A percentile compares a stretch with the other conserved stretches of the same genome.
Evolutionary conservation across 2,797 vertebrate genomes (phyloP).

Genomic region (Selene dorsalis): DNA sequence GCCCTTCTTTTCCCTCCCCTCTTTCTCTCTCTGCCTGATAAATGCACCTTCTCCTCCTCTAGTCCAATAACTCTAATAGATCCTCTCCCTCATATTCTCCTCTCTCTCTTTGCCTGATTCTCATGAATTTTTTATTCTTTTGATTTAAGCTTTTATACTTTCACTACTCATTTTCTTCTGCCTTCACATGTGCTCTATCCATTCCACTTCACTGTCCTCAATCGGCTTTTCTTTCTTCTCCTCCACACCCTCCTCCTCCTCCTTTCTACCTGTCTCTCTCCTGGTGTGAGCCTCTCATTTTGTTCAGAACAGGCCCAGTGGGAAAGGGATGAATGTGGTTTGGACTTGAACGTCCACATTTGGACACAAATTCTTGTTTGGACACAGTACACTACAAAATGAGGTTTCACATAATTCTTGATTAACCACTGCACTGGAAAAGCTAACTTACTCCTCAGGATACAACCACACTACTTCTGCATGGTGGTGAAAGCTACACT

Average conservation of each 20-base stretch:
- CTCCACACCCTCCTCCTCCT: not conserved
- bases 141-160: slow-evolving; percentile 69
- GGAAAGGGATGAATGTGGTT: slow-evolving; percentile 26
- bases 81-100: slow-evolving; percentile 11
- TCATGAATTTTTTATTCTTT: slow-evolving; percentile 70
- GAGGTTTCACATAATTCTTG: slow-evolving; percentile 21
- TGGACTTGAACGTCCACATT: slow-evolving; percentile 34
- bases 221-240: slow-evolving; percentile 41
- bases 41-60: slow-evolving; percentile 42
- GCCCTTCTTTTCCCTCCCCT: slow-evolving; percentile 15
- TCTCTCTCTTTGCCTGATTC: slow-evolving; percentile 36
- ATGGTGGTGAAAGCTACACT: slow-evolving; percentile 32
- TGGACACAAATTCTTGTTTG: slow-evolving; percentile 19
- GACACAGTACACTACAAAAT: slow-evolving; percentile 21
- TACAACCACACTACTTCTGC: slow-evolving; percentile 23
- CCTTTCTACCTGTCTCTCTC: slow-evolving; percentile 37
- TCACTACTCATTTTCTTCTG: slow-evolving; percentile 49
- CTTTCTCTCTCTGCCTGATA: slow-evolving; percentile 32
- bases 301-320: slow-evolving; percentile 26
- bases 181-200: slow-evolving; percentile 43
- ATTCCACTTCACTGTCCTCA: slow-evolving; percentile 60
- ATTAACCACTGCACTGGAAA: slow-evolving; percentile 27
- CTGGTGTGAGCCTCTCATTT: slow-evolving; percentile 20
- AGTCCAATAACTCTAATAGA: slow-evolving; percentile 49
- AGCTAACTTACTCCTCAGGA: slow-evolving; percentile 9